Base-by-base conservation (phyloP, 2,888 invertebrate genomes). In the Meiosimyza decipiens region DNA sequence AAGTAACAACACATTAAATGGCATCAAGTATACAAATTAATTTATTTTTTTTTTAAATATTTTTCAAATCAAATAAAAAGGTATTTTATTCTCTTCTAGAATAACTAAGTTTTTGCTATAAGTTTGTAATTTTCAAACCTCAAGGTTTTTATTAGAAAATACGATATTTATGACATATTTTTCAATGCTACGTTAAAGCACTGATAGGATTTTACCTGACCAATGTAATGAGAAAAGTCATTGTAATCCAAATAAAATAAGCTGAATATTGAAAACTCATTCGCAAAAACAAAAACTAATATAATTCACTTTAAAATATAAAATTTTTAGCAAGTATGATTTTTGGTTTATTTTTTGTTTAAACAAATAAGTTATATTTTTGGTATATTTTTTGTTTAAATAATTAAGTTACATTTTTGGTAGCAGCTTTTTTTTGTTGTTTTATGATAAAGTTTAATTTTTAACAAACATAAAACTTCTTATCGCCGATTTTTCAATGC, bases 311-410 rank as follows among this genome's bases (percentile, higher is more conserved):
- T n/a, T n/a, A n/a, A n/a, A n/a, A n/a, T n/a, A n/a, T n/a, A n/a
- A n/a, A n/a, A n/a, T n/a, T n/a, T n/a, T n/a, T n/a, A n/a, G n/a
- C n/a, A n/a, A n/a, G 50, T 55, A 33, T 52, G 9, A 49, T 59
- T 70, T 59, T 50, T 49, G 71, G 69, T 55, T 62, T 64, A 64
- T 66, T 54, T 49, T 15, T 47, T 47, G 66, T 28, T 47, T 18
- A 11, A 33, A 15, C 55, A 66, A 57, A 51, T n/a, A 40, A 50
- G 50, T 50, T 40, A 13, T 57, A 22, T 49, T 63, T 52, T 49
- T 55, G 6, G 16, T 40, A 33, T 57, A 40, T 40, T 40, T 55
- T 15, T 47, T 40, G 66, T 28, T 47, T 18, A 11, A 33, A 15
- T 60, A 66, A 57, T 47, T n/a, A 40, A n/a, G 50, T 51, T 40